Evolutionary conservation across 2,113 vertebrate species (phyloP).

Genomic region (Chionis minor): DNA sequence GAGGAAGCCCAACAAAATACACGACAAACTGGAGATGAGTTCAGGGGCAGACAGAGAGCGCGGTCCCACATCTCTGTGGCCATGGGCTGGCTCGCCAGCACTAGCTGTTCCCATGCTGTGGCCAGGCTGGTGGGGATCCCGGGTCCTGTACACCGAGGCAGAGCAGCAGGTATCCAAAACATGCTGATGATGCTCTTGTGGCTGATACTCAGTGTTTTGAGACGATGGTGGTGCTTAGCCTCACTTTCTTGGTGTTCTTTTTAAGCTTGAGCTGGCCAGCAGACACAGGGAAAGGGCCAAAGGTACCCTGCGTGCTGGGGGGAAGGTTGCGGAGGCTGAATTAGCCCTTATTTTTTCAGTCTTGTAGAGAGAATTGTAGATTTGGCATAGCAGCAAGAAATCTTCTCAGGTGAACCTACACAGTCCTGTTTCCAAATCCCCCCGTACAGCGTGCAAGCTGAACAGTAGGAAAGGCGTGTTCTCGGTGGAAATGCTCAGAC

Average conservation of each 20-base stretch:
- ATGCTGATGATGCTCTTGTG: not conserved
- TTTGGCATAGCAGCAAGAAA: not conserved
- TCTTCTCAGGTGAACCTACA: not conserved
- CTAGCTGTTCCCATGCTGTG: not conserved
- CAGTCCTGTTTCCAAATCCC: not conserved
- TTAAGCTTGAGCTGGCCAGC: not conserved
- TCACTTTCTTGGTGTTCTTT: not conserved
- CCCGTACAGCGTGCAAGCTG: not conserved
- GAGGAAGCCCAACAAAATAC: not conserved
- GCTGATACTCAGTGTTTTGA: not conserved
- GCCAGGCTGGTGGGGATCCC: not conserved
- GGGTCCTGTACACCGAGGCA: not conserved
- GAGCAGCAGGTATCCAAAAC: not conserved
- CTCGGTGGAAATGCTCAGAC: not conserved
- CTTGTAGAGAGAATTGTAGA: not conserved
- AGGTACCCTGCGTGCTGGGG: not conserved
- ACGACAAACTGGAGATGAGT: not conserved
- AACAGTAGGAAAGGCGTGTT: not conserved
- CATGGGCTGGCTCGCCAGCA: not conserved
- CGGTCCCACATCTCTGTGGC: not conserved
- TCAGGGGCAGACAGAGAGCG: not conserved
- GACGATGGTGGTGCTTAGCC: not conserved
- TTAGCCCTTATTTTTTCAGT: not conserved
- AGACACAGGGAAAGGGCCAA: not conserved
- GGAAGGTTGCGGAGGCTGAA: not conserved